Evolutionary conservation across 2,113 vertebrate species (phyloP).

Genomic region (Serinus canaria): DNA sequence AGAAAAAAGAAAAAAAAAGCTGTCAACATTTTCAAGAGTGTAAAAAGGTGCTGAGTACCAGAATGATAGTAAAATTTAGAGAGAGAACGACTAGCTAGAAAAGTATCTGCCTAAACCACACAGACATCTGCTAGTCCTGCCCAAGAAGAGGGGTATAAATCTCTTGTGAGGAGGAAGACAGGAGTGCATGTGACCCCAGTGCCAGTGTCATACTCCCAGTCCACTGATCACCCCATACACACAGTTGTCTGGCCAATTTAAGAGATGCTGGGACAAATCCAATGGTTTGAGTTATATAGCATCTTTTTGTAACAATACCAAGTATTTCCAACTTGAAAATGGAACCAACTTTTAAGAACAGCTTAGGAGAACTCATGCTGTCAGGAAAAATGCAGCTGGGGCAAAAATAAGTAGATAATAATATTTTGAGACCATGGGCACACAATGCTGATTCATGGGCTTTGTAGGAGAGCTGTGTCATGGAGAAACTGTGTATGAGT

Average conservation of each 20-base stretch:
- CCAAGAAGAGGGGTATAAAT: background rate
- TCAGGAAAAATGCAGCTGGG: background rate
- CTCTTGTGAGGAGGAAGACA: background rate
- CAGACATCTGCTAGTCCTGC: background rate
- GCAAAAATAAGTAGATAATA: background rate
- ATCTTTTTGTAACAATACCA: background rate
- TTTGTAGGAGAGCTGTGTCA: background rate
- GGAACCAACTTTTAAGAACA: background rate
- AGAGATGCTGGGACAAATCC: background rate
- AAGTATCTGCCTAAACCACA: background rate
- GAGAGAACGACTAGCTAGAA: background rate
- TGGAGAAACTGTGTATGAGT: background rate
- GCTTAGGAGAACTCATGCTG: background rate
- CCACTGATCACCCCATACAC: background rate
- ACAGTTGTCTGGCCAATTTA: background rate
- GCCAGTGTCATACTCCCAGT: background rate
- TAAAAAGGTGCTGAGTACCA: background rate
- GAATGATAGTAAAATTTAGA: background rate
- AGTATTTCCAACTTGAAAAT: background rate
- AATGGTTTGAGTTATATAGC: background rate
- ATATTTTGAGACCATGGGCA: background rate
- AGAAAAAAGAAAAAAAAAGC: too few relatives aligned
- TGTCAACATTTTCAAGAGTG: background rate
- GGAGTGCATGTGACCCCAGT: accelerated
- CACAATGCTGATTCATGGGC: background rate